Evolutionary conservation across 1,140 invertebrate genomes (phyloP), one percentile per base, ranked within the genome.

Genomic region (Linepithema humile): DNA sequence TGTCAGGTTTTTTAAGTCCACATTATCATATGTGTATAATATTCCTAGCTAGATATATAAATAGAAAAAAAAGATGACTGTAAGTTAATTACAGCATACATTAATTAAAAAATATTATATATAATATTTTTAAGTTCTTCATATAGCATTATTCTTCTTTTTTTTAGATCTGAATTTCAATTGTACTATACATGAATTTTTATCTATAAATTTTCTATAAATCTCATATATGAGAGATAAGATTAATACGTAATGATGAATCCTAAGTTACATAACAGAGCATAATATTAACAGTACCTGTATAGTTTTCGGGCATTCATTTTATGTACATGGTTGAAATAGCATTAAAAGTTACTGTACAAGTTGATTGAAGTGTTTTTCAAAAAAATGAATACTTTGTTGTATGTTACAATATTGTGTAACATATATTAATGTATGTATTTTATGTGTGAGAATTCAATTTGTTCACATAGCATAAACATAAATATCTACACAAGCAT

Each of bases 401-500:
- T 45, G 53, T 64, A 35, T 45, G 40, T 77, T 77, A 50, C 20
- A 64, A n/a, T n/a, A n/a, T n/a, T n/a, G n/a, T n/a, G n/a, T n/a
- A n/a, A n/a, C n/a, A n/a, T n/a, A n/a, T n/a, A n/a, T n/a, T n/a
- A n/a, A n/a, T n/a, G n/a, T n/a, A n/a, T n/a, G n/a, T n/a, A n/a
- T n/a, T n/a, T n/a, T n/a, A n/a, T n/a, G n/a, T n/a, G n/a, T n/a
- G n/a, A n/a, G n/a, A 70, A 53, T 55, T 55, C n/a, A 17, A 53
- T 78, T 4, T 32, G 17, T 69, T 55, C 50, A 64, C n/a, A 72
- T 82, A 53, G 50, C 50, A 82, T 57, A 57, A 57, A 57, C 6
- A 12, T 80, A 82, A 77, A 40, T 70, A 15, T 55, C 12, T 70
- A 53, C 35, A 10, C 67, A 85, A 82, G 48, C 64, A 70, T 69